Evolutionary conservation across 2,113 vertebrate species (phyloP).

Genomic region (Ginglymostoma cirratum): DNA sequence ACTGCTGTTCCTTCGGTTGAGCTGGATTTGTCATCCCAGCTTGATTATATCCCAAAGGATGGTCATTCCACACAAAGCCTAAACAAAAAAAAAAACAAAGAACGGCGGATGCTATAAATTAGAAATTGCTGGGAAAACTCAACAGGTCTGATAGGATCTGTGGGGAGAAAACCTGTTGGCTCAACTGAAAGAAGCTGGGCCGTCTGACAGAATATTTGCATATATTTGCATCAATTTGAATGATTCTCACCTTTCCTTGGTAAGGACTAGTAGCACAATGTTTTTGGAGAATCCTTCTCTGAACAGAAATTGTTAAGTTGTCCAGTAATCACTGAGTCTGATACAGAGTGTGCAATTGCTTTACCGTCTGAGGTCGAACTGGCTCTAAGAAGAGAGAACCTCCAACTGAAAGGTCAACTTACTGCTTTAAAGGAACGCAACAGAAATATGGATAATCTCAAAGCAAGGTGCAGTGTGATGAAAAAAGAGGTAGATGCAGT

Average conservation of each 20-base stretch:
- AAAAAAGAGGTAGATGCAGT: slow-evolving; percentile 47
- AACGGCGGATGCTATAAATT: no score
- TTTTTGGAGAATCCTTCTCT: neutral
- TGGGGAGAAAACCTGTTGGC: neutral
- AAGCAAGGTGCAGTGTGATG: slow-evolving; percentile 49
- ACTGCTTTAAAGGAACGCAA: slow-evolving; percentile 45
- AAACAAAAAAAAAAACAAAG: no score
- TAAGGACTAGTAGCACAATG: no score
- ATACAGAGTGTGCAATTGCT: neutral
- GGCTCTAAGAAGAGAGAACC: slow-evolving; percentile 52
- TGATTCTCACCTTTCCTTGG: neutral
- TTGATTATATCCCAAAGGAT: neutral
- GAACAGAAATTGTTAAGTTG: neutral
- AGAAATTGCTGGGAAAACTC: no score
- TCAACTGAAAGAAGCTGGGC: neutral
- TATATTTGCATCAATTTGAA: neutral
- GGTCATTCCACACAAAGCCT: neutral
- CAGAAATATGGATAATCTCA: slow-evolving; percentile 44
- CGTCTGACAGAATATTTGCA: neutral
- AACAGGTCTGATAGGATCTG: no score
- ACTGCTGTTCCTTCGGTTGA: neutral
- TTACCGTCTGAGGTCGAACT: slow-evolving; percentile 39
- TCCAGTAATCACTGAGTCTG: neutral
- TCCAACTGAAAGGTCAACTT: slow-evolving; percentile 45
- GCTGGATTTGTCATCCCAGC: neutral